These are phyloP conservation scores for Atta colombica DNA, from an alignment of 1,140 invertebrate species.

Conservation along the genomic window DNA sequence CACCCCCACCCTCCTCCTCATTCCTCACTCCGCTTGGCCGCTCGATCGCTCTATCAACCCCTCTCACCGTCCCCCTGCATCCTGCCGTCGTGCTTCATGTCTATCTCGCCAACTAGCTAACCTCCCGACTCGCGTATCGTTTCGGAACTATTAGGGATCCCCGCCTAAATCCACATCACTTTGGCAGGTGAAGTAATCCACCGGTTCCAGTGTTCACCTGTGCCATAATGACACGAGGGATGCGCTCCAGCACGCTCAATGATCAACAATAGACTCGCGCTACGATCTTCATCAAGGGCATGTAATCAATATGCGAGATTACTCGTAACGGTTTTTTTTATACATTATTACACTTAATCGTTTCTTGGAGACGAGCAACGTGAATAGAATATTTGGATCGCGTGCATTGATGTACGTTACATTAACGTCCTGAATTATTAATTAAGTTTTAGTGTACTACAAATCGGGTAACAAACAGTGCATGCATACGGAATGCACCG, in stretches of 20 bases:
- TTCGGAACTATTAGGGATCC: constrained; percentile 80
- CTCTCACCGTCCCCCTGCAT: constrained; percentile 5
- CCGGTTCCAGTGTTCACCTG: constrained; percentile 68
- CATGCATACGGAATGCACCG: constrained; percentile 71
- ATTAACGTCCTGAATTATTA: constrained; percentile 74
- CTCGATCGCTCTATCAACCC: constrained; percentile 68
- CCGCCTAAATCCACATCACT: constrained; percentile 73
- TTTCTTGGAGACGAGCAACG: neutral
- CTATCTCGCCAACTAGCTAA: constrained; percentile 70
- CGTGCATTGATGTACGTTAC: constrained; percentile 41
- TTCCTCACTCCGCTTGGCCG: constrained; percentile 15
- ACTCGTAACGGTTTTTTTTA: neutral
- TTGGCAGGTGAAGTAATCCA: constrained; percentile 74
- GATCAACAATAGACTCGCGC: constrained; percentile 27
- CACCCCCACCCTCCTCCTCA: neutral
- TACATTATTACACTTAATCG: constrained; percentile 2
- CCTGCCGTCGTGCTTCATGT: constrained; percentile 40
- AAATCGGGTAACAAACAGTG: constrained; percentile 69
- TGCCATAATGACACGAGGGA: constrained; percentile 46
- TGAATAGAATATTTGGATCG: neutral
- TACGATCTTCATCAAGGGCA: constrained; percentile 5
- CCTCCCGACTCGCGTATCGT: constrained; percentile 75
- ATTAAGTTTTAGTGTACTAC: constrained; percentile 71
- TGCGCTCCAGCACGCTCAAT: neutral
- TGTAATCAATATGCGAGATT: constrained; percentile 15